Evolutionary conservation across 2,113 vertebrate species (phyloP).

Genomic region (Phylloscopus trochiloides): DNA sequence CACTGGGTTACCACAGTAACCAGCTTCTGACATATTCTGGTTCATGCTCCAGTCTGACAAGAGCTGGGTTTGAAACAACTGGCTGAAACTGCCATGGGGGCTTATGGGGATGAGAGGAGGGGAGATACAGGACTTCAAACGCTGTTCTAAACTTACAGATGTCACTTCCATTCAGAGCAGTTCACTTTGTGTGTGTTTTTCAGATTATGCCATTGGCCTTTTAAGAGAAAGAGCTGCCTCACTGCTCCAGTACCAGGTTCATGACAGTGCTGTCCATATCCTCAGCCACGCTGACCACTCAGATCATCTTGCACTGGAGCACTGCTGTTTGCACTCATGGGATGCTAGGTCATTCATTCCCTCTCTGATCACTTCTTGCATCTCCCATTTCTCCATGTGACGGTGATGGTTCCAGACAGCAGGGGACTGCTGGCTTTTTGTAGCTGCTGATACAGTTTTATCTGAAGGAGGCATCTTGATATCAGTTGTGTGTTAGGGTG

Average conservation of each 20-base stretch:
- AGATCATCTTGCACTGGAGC: background rate
- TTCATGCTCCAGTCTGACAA: background rate
- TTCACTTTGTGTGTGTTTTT: background rate
- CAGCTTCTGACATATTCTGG: background rate
- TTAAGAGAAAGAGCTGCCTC: background rate
- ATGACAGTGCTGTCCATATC: fast-evolving
- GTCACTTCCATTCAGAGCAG: background rate
- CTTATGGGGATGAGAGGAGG: background rate
- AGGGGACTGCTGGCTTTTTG: background rate
- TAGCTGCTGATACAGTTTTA: background rate
- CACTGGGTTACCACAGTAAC: constrained; percentile 49
- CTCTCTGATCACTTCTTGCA: background rate
- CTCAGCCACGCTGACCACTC: fast-evolving
- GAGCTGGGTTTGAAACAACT: background rate
- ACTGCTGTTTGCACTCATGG: background rate
- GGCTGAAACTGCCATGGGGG: background rate
- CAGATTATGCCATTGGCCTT: background rate
- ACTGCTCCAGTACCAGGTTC: background rate
- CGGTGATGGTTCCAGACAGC: background rate
- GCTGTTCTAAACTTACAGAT: background rate
- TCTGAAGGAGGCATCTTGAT: background rate
- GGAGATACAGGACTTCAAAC: background rate
- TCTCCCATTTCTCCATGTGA: background rate
- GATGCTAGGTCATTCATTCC: background rate
- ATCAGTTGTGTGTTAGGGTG: background rate